These are phyloP conservation scores for Gallinago undulata DNA, from an alignment of 2,113 vertebrate species.

Conservation along the genomic window DNA sequence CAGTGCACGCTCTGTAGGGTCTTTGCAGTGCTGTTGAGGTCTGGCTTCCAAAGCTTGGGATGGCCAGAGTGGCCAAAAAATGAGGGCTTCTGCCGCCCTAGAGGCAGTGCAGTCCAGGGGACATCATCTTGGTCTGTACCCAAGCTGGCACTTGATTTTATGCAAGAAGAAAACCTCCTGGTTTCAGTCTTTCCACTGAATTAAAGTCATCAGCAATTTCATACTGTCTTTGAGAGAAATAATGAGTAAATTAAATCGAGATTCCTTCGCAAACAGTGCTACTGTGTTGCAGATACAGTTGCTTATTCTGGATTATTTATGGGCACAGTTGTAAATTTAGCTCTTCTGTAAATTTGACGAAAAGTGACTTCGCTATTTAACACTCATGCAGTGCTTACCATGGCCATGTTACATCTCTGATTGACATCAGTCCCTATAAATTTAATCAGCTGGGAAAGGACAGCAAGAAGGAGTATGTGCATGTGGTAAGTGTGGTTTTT, in stretches of 20 bases:
- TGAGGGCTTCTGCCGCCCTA: background rate
- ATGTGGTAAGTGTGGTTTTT: slow-evolving; percentile 84
- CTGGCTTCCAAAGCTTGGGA: background rate
- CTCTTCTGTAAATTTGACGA: background rate
- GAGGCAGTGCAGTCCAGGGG: background rate
- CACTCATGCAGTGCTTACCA: slow-evolving; percentile 89
- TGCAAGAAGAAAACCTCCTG: background rate
- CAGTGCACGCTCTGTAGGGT: background rate
- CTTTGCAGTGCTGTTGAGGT: background rate
- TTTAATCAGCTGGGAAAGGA: slow-evolving; percentile 84
- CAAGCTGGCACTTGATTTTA: background rate
- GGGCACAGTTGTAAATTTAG: background rate
- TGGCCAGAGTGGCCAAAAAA: background rate
- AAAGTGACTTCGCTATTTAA: slow-evolving; percentile 45
- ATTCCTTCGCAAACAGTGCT: background rate
- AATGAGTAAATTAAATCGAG: background rate
- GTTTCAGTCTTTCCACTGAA: background rate
- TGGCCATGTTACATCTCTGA: slow-evolving; percentile 93
- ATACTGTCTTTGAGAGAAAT: background rate
- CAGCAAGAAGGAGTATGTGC: slow-evolving; percentile 85
- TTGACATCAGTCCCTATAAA: slow-evolving; percentile 98
- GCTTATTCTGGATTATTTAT: background rate
- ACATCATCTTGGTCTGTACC: background rate
- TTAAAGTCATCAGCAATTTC: background rate
- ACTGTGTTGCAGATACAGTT: background rate